These are phyloP conservation scores for Engystomops pustulosus DNA, from an alignment of 2,113 vertebrate species.

Conservation along the genomic window DNA sequence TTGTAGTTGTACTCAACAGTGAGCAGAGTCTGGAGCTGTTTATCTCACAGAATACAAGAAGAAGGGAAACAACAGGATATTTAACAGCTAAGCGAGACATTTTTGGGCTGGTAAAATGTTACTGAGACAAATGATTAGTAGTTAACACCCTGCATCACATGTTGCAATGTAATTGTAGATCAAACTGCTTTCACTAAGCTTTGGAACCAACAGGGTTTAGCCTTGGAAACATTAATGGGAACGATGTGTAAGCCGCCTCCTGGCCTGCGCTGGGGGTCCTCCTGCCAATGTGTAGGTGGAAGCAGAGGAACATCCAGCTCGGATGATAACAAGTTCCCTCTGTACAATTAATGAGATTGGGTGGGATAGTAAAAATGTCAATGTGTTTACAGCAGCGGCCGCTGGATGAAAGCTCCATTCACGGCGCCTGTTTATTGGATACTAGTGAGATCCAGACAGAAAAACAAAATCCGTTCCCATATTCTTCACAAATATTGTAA, in stretches of 20 bases:
- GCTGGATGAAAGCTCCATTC: not conserved
- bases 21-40: too few species aligned
- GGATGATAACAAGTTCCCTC: constrained; percentile 7
- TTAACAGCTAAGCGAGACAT: too few species aligned
- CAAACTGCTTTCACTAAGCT: not conserved
- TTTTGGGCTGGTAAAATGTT: too few species aligned
- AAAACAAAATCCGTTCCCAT: not conserved
- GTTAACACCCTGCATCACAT: not conserved
- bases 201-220: constrained; percentile 6
- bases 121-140: not conserved
- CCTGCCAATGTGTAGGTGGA: constrained; percentile 34
- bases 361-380: constrained; percentile 28
- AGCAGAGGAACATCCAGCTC: constrained; percentile 12
- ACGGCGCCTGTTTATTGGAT: not conserved
- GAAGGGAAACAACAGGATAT: too few species aligned
- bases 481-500: not conserved
- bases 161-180: not conserved
- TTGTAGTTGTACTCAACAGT: too few species aligned
- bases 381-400: not conserved
- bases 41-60: too few species aligned
- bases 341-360: constrained; percentile 26
- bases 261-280: not conserved
- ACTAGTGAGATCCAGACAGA: not conserved
- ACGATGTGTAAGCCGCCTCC: not conserved
- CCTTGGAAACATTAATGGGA: not conserved